Percentiles rank a stretch among this genome's conserved stretches.
Conservation (phyloP, 2,888 invertebrate genomes). For the Drosophila nr. fundita region DNA sequence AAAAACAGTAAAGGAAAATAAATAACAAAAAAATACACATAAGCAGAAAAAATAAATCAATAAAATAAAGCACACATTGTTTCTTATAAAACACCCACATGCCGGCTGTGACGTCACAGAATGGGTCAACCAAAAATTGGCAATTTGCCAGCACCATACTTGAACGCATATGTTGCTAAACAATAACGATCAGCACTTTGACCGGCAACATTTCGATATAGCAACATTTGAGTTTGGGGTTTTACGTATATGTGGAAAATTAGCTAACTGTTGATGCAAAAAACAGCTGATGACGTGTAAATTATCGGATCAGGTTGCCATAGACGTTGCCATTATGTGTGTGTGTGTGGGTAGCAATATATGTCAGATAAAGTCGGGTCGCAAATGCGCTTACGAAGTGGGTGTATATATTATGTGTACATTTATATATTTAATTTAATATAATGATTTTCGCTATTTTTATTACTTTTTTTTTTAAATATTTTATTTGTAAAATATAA, state of each 20-base stretch:
- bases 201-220: slow-evolving; percentile 17
- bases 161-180: slow-evolving; percentile 12
- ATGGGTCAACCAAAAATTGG: slow-evolving; percentile 36
- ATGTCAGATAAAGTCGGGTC: slow-evolving; percentile 4
- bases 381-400: slow-evolving; percentile 15
- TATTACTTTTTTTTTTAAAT: not conserved
- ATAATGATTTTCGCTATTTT: not conserved
- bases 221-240: slow-evolving; percentile 25
- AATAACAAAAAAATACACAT: slow-evolving; percentile 8
- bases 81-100: slow-evolving; percentile 43
- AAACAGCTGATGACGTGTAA: slow-evolving; percentile 22
- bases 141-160: slow-evolving; percentile 39
- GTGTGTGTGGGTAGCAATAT: slow-evolving; percentile 19
- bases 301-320: slow-evolving; percentile 27
- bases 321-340: slow-evolving; percentile 22
- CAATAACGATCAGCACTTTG: slow-evolving; percentile 26
- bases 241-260: slow-evolving; percentile 14
- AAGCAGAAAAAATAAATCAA: not conserved
- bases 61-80: slow-evolving; percentile 29
- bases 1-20: slow-evolving; percentile 42
- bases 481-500: not conserved
- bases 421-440: not conserved
- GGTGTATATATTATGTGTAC: slow-evolving; percentile 1
- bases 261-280: slow-evolving; percentile 18
- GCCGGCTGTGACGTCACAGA: slow-evolving; percentile 53